phyloP scores from a whole-genome alignment of 2,797 vertebrate species.

The Darevskia mixta region DNA sequence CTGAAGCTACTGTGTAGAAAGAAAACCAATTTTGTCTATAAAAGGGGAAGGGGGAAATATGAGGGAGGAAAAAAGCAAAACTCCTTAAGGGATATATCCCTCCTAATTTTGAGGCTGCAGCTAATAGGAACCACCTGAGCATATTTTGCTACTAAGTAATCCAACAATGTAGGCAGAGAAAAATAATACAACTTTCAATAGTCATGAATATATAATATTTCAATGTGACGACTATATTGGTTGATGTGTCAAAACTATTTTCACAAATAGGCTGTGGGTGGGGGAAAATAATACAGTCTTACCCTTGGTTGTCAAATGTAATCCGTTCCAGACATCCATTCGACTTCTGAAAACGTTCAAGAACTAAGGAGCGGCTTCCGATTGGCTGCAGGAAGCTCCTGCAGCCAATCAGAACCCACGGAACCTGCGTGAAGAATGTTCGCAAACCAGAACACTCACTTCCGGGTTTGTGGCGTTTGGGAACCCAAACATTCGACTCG shows the following conservation, averaged over 20 bases:
- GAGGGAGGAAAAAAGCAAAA: not conserved
- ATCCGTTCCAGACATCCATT: no score
- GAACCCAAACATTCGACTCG: no score
- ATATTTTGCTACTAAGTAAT: not conserved
- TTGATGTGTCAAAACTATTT: not conserved
- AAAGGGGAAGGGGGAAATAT: not conserved
- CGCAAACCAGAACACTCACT: no score
- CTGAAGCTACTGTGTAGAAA: fast-evolving
- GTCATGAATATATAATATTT: not conserved
- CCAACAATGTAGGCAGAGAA: not conserved
- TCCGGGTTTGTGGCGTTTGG: no score
- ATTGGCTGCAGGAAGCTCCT: no score
- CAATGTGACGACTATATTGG: not conserved
- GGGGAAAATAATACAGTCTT: not conserved
- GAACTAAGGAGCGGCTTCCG: not conserved
- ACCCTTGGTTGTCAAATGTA: no score
- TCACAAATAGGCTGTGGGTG: not conserved
- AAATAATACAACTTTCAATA: not conserved
- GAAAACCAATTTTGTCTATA: slow-evolving; percentile 10
- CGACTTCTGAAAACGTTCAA: no score
- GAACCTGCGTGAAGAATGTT: no score
- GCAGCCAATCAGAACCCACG: no score
- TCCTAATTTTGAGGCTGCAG: not conserved
- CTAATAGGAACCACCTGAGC: not conserved
- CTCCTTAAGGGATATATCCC: not conserved